Base-by-base conservation (phyloP, 1,140 invertebrate species). In the Solenopsis fugax region DNA sequence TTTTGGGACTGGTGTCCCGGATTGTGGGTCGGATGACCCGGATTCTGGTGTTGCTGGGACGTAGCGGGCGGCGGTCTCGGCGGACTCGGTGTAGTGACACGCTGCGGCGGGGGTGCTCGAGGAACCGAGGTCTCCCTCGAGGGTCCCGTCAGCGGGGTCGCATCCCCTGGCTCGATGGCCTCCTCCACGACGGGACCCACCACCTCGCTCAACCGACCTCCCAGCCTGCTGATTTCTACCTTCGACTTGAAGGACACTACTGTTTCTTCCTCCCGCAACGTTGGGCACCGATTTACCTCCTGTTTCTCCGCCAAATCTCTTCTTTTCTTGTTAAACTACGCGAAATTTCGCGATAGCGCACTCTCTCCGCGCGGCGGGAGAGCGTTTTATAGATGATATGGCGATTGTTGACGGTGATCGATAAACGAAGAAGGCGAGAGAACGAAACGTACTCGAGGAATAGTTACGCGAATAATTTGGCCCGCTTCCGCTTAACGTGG, bases 141-240 rank as follows among this genome's bases (percentile, higher is more conserved):
- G 93, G 94, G 94, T 93, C 94, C 94, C 94, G 94, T 95, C 94
- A 95, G 93, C 93, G 94, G 92, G 94, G 94, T 94, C 87, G 93
- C 95, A 95, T 95, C 94, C 93, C 94, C 94, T 91, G 95, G 95
- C 94, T 95, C 95, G 76, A 95, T 94, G 93, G 94, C 94, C 94
- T 95, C 95, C 95, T 95, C 95, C 94, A 95, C 95, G 94, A 95
- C 95, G 95, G 95, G 95, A 95, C 95, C 95, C 95, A 95, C 94
- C 88, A 95, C 94, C 88, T 95, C 95, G 91, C 95, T 95, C 93
- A 95, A 88, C 92, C 94, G 93, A 94, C 94, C 95, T 94, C 95
- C 95, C 95, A 95, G 95, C 94, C 95, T 95, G 95, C 93, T 92
- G 94, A 92, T 92, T 94, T 93, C 89, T 90, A 77, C 56, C 87